phyloP scores from a whole-genome alignment of 2,888 invertebrate genomes.

The Arrhopalites spinosus region DNA sequence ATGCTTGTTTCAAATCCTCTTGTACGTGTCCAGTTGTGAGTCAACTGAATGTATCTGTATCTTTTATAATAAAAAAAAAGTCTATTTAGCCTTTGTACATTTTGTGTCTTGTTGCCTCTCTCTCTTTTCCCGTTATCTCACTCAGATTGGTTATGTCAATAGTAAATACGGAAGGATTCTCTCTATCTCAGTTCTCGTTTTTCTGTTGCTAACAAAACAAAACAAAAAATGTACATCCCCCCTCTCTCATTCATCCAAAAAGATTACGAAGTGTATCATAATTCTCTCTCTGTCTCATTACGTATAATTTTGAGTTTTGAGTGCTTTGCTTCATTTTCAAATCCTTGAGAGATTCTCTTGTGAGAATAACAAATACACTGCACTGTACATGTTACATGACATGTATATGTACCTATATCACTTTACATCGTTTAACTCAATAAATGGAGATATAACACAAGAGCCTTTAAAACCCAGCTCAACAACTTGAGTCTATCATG shows the following conservation, averaged over 20 bases:
- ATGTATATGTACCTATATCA: too few species aligned
- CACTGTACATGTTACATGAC: too few species aligned
- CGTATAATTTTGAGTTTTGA: neutral
- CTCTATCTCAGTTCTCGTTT: neutral
- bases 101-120: neutral
- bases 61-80: too few species aligned
- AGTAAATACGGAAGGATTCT: conserved; percentile 16
- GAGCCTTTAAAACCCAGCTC: too few species aligned
- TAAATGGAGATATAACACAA: too few species aligned
- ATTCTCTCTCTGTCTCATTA: too few species aligned
- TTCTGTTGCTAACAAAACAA: neutral
- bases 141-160: conserved; percentile 27
- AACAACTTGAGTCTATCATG: too few species aligned
- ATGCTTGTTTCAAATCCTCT: neutral
- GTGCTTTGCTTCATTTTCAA: neutral
- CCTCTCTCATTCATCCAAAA: neutral
- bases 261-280: neutral
- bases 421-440: too few species aligned
- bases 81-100: neutral
- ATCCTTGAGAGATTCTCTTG: neutral
- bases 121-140: conserved; percentile 7
- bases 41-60: too few species aligned
- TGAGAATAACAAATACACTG: too few species aligned
- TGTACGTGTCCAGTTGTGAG: neutral
- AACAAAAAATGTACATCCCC: neutral